Base-by-base conservation (phyloP, 2,113 vertebrate species). In the Psephotus haematonotus region DNA sequence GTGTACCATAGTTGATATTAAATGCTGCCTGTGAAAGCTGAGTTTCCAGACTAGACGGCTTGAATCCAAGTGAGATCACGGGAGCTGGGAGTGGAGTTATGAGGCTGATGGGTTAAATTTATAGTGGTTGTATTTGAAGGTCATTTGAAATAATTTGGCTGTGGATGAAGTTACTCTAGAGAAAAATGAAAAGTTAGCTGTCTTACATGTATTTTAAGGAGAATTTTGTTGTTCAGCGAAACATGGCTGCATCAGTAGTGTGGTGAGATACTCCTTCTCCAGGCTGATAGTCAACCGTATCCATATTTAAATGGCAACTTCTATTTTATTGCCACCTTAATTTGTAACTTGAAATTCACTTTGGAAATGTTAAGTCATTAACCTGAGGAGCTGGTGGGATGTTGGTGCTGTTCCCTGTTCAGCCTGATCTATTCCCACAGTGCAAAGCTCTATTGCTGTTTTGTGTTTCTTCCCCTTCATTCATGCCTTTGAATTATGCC, bases 231-330 rank as follows among this genome's bases (percentile, higher is more conserved):
- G 9, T 8, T 71, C 18, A 22, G 29, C 47, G 68, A 35, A 79
- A 52, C 0, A 0, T 49, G 37, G 9, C 17, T 59, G 62, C 3
- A 2, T 31, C 23, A 11, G 20, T 78, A 17, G 6, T 17, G 19
- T 44, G 20, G n/a, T 16, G 52, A 35, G 37, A 46, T 67, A 8
- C 10, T 41, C 23, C n/a, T 59, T 59, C 43, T 68, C 52, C 2
- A 1, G 27, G 35, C 29, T 27, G 12, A 17, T 2, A 17, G 17
- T 62, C 19, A 50, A 39, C 17, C 0, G 0, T 71, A 60, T n/a
- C 60, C 19, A 1, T 35, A 46, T 29, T 57, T 19, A 31, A 81
- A 78, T 9, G 39, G 29, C 23, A 39, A 2, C 31, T 94, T 84
- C 18, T 4, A 1, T 74, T 78, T 49, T 37, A 10, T 59, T 47